Percentiles rank a stretch among this genome's conserved stretches.
Conservation (phyloP, 2,113 vertebrate genomes). For the Tautogolabrus adspersus region DNA sequence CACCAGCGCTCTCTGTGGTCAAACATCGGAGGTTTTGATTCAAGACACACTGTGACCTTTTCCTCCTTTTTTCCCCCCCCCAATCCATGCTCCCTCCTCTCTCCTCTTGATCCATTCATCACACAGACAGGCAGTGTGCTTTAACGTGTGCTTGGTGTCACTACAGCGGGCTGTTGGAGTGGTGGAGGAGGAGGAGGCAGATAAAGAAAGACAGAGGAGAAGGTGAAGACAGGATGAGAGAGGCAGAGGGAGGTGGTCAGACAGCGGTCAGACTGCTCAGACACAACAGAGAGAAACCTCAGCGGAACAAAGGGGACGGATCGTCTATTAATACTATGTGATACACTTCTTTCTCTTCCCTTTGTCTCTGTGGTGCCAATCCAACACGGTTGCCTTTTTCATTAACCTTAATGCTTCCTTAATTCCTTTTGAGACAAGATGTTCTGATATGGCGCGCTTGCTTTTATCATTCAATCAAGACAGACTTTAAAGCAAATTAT, state of each 20-base stretch:
- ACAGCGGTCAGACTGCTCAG: constrained; percentile 9
- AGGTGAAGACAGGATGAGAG: constrained; percentile 20
- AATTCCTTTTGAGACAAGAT: constrained; percentile 31
- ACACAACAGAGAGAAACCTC: constrained; percentile 42
- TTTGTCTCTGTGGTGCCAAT: constrained; percentile 26
- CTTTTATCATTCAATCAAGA: constrained; percentile 30
- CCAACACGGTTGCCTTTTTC: constrained; percentile 14
- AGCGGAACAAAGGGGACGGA: constrained; percentile 13
- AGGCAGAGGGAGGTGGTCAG: not conserved
- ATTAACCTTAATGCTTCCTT: constrained; percentile 14
- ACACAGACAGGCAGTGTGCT: constrained; percentile 60
- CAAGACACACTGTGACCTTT: constrained; percentile 66
- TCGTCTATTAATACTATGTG: constrained; percentile 36
- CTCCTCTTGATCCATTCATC: constrained; percentile 67
- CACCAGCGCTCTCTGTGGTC: constrained; percentile 33
- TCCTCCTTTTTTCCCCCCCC: constrained; percentile 33
- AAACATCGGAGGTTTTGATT: constrained; percentile 61
- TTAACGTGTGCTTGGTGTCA: constrained; percentile 57
- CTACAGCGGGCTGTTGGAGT: constrained; percentile 18
- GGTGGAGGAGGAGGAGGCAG: constrained; percentile 28
- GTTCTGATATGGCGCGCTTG: not conserved
- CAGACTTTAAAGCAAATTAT: constrained; percentile 31
- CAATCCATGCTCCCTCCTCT: constrained; percentile 4
- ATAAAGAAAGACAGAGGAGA: constrained; percentile 33
- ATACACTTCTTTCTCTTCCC: not conserved